Evolutionary conservation across 30 jellyfish, hydroid and myxozoan species (phyloP), one percentile per base, ranked within the genome.

Genomic region (Cassiopea xamachana): DNA sequence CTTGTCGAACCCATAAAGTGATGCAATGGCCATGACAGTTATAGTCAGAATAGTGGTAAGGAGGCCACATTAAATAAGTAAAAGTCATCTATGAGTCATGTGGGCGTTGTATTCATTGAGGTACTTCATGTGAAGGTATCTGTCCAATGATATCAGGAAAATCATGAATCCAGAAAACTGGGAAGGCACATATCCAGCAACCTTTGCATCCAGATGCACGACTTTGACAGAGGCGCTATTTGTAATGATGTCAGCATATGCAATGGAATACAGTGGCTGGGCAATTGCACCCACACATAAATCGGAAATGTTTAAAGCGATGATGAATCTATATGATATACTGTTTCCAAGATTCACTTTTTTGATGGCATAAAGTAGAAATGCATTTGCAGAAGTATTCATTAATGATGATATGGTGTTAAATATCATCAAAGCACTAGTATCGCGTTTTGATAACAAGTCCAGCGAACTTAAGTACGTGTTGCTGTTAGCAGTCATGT

Each of bases 91-190:
- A 43, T 46, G 39, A 17, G 60, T 46, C 85, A 75, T 75, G 64
- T 75, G 70, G 45, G 45, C 2, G 50, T 75, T 75, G 85, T 75
- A 75, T 5, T 6, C 1, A 47, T 44, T 58, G 68, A 75, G 44
- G 19, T 44, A 46, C 45, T 47, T 75, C 69, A 46, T 75, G 85
- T 75, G 85, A 2, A 75, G 68, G 19, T 75, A 75, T 12, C 85
- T 55, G 27, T 75, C 85, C 47, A 75, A 44, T 7, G 85, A 50
- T 44, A 75, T 75, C 27, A 75, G 47, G 2, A 75, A 2, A 6
- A 75, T 43, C 69, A 58, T 44, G 70, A 75, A 18, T 2, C 27
- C 85, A 18, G 85, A 75, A 58, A 44, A 75, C 27, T 44, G 69
- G 69, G 70, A 69, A 75, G 50, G 50, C 2, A 75, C 85, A 75